These are phyloP conservation scores for Euwallacea fornicatus DNA, from an alignment of 1,140 invertebrate species.

Conservation along the genomic window DNA sequence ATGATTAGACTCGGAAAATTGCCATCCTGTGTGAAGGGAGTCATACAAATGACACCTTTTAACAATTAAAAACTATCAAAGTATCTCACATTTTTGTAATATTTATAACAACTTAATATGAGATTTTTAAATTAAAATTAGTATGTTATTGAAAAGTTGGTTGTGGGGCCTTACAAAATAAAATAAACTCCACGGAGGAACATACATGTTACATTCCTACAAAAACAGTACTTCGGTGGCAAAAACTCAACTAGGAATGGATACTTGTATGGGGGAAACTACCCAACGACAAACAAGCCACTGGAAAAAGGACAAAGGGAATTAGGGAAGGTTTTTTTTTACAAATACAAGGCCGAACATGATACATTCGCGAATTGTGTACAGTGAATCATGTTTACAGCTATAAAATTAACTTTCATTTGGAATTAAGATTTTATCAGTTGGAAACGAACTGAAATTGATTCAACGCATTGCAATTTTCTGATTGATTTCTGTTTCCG, in stretches of 20 bases:
- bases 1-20: too few species aligned
- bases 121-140: too few species aligned
- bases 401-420: neutral
- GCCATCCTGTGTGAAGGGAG: too few species aligned
- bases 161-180: constrained; percentile 3
- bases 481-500: too few species aligned
- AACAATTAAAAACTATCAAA: too few species aligned
- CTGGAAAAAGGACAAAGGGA: constrained; percentile 23
- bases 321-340: neutral
- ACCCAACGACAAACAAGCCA: constrained; percentile 24
- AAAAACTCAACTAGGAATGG: constrained; percentile 36
- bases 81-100: too few species aligned
- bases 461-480: too few species aligned
- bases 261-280: constrained; percentile 19
- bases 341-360: too few species aligned
- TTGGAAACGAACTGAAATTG: neutral
- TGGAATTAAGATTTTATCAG: neutral
- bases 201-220: constrained; percentile 35
- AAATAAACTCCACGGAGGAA: constrained; percentile 1
- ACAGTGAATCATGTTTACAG: neutral
- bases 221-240: constrained; percentile 22
- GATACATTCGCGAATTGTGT: neutral
- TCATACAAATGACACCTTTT: too few species aligned
- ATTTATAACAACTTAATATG: too few species aligned
- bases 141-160: neutral